Percentiles rank a stretch among this genome's conserved stretches.
These are phyloP conservation scores for Melipona bicolor DNA, from an alignment of 2,888 invertebrate genomes.

Conservation along the genomic window DNA sequence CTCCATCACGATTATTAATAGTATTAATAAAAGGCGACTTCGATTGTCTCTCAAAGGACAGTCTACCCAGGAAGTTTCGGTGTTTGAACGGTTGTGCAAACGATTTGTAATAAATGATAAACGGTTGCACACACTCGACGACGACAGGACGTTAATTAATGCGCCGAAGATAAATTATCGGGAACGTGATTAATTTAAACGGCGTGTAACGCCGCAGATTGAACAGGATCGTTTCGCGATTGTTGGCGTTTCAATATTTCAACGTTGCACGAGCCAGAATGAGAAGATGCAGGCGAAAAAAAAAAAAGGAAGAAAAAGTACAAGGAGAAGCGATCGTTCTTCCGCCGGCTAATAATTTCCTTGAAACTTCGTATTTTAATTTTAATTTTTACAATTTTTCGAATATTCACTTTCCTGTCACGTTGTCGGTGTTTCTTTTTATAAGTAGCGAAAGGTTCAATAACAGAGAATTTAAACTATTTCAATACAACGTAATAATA, in stretches of 20 bases:
- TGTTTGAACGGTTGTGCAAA: background rate
- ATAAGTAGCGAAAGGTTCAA: no score
- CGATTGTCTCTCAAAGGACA: no score
- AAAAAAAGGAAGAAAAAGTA: background rate
- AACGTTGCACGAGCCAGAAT: no score
- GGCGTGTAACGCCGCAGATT: slow-evolving; percentile 2
- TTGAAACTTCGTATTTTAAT: no score
- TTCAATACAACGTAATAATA: background rate
- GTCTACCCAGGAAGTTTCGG: slow-evolving; percentile 1
- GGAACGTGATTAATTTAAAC: slow-evolving; percentile 22
- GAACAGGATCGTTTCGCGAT: background rate
- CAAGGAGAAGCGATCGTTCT: background rate
- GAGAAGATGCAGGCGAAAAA: background rate
- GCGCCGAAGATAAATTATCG: slow-evolving; percentile 24
- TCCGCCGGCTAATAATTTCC: no score
- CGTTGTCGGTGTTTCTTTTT: no score
- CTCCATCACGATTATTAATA: no score
- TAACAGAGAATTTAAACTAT: background rate
- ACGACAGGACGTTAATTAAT: slow-evolving; percentile 27
- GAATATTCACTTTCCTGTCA: no score
- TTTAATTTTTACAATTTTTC: no score
- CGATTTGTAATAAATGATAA: slow-evolving; percentile 26
- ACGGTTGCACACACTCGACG: background rate
- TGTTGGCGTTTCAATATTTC: slow-evolving; percentile 4
- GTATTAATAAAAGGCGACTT: no score